Evolutionary conservation across 2,113 vertebrate species (phyloP).

Genomic region (Meleagris gallopavo): DNA sequence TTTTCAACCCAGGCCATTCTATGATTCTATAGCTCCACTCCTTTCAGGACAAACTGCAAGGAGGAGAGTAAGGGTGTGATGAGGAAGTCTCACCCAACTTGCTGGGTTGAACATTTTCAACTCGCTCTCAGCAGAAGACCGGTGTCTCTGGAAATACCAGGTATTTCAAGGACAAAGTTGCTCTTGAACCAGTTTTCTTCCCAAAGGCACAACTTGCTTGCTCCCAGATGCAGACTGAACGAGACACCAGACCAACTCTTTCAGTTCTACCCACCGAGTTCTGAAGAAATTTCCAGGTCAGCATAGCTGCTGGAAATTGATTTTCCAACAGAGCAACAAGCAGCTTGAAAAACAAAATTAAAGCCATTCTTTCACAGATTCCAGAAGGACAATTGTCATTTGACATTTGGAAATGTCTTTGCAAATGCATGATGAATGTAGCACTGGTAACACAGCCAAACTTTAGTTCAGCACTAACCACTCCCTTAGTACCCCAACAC

Average conservation of each 20-base stretch:
- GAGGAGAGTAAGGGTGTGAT: neutral
- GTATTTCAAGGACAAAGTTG: neutral
- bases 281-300: neutral
- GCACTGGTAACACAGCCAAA: neutral
- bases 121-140: neutral
- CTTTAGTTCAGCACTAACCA: neutral
- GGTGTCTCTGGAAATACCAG: neutral
- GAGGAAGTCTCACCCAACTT: rapidly evolving
- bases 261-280: neutral
- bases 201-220: neutral
- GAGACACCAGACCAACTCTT: neutral
- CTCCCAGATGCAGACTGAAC: neutral
- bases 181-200: neutral
- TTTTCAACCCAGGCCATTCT: too few species aligned
- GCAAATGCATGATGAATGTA: neutral
- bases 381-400: neutral
- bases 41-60: rapidly evolving
- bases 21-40: neutral
- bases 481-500: neutral
- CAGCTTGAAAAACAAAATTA: neutral
- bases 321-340: neutral
- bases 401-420: neutral
- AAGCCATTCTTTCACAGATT: neutral
- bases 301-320: neutral
- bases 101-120: neutral